phyloP scores from a whole-genome alignment of 2,113 vertebrate species.

The Hirundichthys speculiger region DNA sequence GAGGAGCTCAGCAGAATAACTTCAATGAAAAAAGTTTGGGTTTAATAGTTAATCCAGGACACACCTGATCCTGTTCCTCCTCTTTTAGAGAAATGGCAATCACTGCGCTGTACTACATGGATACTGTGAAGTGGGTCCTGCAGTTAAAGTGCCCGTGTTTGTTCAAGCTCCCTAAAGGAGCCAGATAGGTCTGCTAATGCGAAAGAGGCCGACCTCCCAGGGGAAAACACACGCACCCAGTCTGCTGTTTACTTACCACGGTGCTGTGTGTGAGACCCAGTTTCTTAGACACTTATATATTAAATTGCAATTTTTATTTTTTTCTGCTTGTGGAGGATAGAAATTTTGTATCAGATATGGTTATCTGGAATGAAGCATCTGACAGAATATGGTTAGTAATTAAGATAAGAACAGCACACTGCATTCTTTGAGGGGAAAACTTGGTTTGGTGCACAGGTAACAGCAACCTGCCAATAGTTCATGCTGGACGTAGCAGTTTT shows the following conservation, averaged over 20 bases:
- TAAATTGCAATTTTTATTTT: not conserved
- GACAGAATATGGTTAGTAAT: not conserved
- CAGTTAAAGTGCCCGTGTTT: slow-evolving; percentile 50
- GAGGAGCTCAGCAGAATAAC: slow-evolving; percentile 42
- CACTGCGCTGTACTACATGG: not conserved
- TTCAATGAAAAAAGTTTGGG: slow-evolving; percentile 6
- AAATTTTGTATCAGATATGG: too few relatives aligned
- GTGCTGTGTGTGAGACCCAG: not conserved
- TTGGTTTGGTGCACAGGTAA: slow-evolving; percentile 2
- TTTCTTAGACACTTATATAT: not conserved
- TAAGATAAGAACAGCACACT: not conserved
- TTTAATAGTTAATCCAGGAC: slow-evolving; percentile 76
- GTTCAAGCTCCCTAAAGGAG: slow-evolving; percentile 49
- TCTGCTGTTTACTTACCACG: slow-evolving; percentile 39
- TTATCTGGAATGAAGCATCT: not conserved
- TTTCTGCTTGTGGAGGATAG: too few relatives aligned
- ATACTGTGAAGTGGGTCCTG: slow-evolving; percentile 33
- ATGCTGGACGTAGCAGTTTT: not conserved
- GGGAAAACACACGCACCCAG: slow-evolving; percentile 12
- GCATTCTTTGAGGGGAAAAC: not conserved
- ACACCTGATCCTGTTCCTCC: slow-evolving; percentile 36
- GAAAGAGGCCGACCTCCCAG: slow-evolving; percentile 1
- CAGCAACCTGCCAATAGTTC: not conserved
- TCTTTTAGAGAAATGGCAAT: not conserved
- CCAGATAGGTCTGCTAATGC: too few relatives aligned